Conservation (phyloP, 2,888 invertebrate genomes). For the Hemaris fuciformis region DNA sequence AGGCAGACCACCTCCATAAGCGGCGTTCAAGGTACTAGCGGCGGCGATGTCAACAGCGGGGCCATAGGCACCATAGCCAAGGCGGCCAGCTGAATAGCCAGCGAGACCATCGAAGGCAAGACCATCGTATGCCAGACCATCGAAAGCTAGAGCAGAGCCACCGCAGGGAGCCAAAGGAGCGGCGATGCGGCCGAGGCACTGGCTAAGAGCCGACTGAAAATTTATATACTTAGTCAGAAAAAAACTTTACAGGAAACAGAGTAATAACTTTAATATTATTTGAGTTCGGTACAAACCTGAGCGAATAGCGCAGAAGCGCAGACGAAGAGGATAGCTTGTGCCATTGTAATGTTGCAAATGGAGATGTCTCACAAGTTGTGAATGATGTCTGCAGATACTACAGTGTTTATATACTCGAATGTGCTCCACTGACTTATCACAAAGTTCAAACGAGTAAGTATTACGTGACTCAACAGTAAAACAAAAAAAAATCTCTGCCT, state of each 20-base stretch:
- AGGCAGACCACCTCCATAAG: conserved; percentile 24
- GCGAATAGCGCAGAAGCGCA: conserved; percentile 41
- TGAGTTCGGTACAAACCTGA: too few relatives aligned
- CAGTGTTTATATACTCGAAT: background rate
- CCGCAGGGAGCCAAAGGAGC: background rate
- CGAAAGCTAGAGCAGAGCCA: background rate
- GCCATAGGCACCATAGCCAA: background rate
- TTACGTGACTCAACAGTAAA: too few relatives aligned
- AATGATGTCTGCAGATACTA: too few relatives aligned
- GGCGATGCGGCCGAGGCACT: conserved; percentile 14
- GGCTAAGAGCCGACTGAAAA: conserved; percentile 6
- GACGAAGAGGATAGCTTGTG: conserved; percentile 32
- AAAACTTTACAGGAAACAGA: too few relatives aligned
- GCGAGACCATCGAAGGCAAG: background rate
- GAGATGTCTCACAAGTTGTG: too few relatives aligned
- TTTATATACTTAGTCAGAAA: background rate
- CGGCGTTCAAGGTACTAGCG: background rate
- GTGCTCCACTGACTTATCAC: too few relatives aligned
- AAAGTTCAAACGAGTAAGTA: too few relatives aligned
- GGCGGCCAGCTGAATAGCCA: background rate
- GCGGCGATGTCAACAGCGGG: background rate
- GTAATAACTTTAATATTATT: too few relatives aligned
- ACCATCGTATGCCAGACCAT: background rate
- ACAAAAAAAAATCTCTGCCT: too few relatives aligned
- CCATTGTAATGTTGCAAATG: conserved; percentile 43